Conservation (phyloP, 92 coral and sea anemone genomes). For the Phenganax subtilis region DNA sequence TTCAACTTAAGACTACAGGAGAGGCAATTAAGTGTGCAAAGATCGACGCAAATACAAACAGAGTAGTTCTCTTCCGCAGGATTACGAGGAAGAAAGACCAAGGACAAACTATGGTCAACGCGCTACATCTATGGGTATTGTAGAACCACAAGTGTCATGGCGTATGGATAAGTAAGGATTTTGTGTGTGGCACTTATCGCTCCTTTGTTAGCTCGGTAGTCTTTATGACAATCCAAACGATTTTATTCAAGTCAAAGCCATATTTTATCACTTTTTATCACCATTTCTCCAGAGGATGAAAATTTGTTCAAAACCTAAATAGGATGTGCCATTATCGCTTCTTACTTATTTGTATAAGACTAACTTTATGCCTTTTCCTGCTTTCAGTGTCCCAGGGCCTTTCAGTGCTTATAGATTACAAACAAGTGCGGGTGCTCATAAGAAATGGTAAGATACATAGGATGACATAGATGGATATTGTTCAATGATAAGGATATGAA, state of each 20-base stretch:
- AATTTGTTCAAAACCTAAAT: too few relatives aligned
- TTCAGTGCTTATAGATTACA: constrained; percentile 67
- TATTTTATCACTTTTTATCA: background rate
- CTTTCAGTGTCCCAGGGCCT: constrained; percentile 75
- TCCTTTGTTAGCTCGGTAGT: background rate
- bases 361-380: background rate
- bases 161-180: constrained; percentile 78
- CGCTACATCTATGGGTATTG: constrained; percentile 83
- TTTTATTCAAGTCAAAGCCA: background rate
- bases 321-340: too few relatives aligned
- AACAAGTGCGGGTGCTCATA: constrained; percentile 57
- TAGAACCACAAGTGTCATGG: constrained; percentile 90
- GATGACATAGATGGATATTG: background rate
- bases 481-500: background rate
- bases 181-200: background rate
- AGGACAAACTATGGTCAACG: constrained; percentile 71
- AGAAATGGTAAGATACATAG: constrained; percentile 55
- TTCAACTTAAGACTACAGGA: background rate
- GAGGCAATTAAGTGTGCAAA: background rate
- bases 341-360: too few relatives aligned
- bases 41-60: background rate
- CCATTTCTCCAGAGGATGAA: background rate
- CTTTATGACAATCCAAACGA: background rate
- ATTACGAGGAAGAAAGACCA: constrained; percentile 32
- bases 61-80: background rate